Percentiles rank a stretch among this genome's conserved stretches.
Conservation (phyloP, 1,140 invertebrate genomes). For the Latrodectus geometricus region DNA sequence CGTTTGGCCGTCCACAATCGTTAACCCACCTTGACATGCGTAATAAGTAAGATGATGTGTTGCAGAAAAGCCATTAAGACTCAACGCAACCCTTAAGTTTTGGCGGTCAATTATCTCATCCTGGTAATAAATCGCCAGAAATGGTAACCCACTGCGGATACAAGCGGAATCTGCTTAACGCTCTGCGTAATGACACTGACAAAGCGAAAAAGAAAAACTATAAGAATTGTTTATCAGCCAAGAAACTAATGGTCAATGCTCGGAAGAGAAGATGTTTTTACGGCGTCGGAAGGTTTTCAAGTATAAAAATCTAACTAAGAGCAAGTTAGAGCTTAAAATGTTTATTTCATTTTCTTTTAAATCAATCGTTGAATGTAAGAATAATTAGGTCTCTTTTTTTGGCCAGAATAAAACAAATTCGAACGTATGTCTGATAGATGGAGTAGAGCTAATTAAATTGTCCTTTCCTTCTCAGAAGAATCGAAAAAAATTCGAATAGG, state of each 20-base stretch:
- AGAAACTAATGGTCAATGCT: constrained; percentile 31
- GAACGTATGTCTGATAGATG: constrained; percentile 24
- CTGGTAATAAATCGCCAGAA: constrained; percentile 35
- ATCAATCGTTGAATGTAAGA: neutral
- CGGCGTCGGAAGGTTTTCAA: neutral
- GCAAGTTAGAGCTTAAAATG: neutral
- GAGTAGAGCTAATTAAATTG: constrained; percentile 26
- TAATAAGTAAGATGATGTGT: constrained; percentile 44
- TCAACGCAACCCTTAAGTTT: constrained; percentile 1
- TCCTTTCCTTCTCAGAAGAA: neutral
- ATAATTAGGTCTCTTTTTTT: constrained; percentile 23
- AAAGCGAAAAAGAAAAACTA: constrained; percentile 16
- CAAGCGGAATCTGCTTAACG: constrained; percentile 36
- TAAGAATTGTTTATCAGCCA: constrained; percentile 34
- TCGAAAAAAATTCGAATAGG: neutral
- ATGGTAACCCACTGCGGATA: constrained; percentile 22
- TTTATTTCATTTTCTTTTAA: neutral
- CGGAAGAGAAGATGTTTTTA: constrained; percentile 11
- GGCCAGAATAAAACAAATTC: constrained; percentile 3
- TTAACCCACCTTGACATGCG: constrained; percentile 38
- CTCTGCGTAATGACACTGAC: constrained; percentile 39
- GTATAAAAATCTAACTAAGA: constrained; percentile 29
- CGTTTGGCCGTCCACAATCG: constrained; percentile 14
- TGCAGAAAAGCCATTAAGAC: constrained; percentile 40
- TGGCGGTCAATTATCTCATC: constrained; percentile 31